Conservation (phyloP, 2,797 vertebrate genomes). For the Sternarchorhynchus goeldii region DNA sequence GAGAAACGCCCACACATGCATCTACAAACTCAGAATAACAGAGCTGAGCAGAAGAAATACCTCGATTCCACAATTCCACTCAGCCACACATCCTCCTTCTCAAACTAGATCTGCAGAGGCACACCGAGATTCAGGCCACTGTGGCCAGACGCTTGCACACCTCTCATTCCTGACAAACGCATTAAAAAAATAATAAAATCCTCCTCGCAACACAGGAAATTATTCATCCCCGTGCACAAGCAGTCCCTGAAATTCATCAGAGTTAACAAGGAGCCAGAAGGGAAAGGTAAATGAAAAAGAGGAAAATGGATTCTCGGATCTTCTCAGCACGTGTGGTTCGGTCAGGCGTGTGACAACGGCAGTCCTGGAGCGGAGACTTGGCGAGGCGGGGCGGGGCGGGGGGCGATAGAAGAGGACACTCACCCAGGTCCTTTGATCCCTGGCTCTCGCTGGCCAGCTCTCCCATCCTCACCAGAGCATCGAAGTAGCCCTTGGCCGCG, state of each 20-base stretch:
- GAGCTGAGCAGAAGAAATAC: slow-evolving; percentile 22
- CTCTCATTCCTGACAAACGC: background rate
- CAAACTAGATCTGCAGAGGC: slow-evolving; percentile 37
- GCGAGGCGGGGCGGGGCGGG: too few relatives aligned
- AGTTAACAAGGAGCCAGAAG: background rate
- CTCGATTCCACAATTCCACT: slow-evolving; percentile 13
- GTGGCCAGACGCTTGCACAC: slow-evolving; percentile 19
- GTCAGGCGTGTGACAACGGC: slow-evolving; percentile 19
- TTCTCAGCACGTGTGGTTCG: background rate
- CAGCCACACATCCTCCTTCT: background rate
- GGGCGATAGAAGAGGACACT: slow-evolving; percentile 64
- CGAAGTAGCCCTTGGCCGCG: slow-evolving; percentile 97
- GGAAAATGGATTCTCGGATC: slow-evolving; percentile 4
- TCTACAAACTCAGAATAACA: background rate
- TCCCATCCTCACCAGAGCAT: slow-evolving; percentile 98
- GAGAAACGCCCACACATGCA: slow-evolving; percentile 15
- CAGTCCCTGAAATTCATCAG: background rate
- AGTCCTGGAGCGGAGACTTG: background rate
- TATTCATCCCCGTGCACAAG: slow-evolving; percentile 15
- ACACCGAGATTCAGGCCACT: background rate
- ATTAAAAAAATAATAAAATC: background rate
- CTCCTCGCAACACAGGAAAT: slow-evolving; percentile 19
- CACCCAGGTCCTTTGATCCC: slow-evolving; percentile 97
- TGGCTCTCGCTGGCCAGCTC: slow-evolving; percentile 98
- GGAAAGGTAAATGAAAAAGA: background rate